Evolutionary conservation across 2,888 invertebrate species (phyloP), one percentile per base, ranked within the genome.

Genomic region (Rhorus exstirpatorius): DNA sequence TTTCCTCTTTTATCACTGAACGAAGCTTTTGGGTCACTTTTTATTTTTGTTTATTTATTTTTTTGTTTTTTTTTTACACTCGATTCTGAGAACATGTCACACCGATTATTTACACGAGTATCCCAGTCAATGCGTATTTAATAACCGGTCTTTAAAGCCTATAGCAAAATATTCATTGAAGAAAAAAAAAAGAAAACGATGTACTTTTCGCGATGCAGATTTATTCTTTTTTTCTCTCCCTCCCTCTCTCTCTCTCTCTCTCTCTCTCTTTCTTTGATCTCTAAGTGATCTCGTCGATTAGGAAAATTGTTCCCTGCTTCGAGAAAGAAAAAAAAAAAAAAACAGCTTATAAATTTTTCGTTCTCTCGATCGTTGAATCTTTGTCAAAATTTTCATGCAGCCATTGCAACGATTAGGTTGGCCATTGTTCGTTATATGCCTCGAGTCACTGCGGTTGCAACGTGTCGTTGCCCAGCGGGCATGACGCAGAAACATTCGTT

Each of bases 151-250:
- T 70, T 38, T 63, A 76, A 58, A 71, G 35, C 65, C 75, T 49
- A 65, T 63, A 65, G 70, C 41, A 71, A 71, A 76, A 65, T 76
- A 81, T 76, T 55, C 63, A 31, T 58, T 46, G 60, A 31, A 4
- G 14, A 35, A 8, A 51, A 53, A 26, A 31, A 68, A 26, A 49
- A 46, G 14, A 19, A 65, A 26, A 10, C 26, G 38, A 58, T 67
- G 49, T 67, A 21, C n/a, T 55, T 44, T 46, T 58, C 71, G 21
- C 58, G 55, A 71, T 17, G 44, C 10, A 49, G 31, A 68, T 68
- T 68, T 75, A 75, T 31, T 68, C 10, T 8, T 31, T 17, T 8
- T 12, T 44, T 68, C 10, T 4, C 24, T 17, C 8, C 14, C 24
- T 41, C 35, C 31, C 7, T 14, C 17, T 63, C 10, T 53, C 60